These are phyloP conservation scores for Pollenia labialis DNA, from an alignment of 2,888 invertebrate genomes.

Conservation along the genomic window DNA sequence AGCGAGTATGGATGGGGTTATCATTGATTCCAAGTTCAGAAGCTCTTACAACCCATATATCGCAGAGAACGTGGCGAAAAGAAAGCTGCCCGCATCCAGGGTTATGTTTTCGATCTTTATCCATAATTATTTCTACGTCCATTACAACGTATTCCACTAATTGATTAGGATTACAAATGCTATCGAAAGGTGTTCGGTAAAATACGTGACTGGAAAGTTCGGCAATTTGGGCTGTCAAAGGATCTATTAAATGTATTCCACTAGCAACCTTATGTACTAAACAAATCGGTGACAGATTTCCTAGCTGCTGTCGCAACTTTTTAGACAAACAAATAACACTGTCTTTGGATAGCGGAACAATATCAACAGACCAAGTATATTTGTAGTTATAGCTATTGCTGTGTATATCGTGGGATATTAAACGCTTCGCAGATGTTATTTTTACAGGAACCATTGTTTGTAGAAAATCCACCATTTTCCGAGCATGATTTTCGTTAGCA, in stretches of 20 bases:
- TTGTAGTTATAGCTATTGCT: conserved; percentile 99
- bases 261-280: conserved; percentile 95
- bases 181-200: conserved; percentile 94
- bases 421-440: conserved; percentile 95
- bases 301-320: conserved; percentile 93
- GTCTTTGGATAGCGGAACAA: conserved; percentile 98
- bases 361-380: conserved; percentile 96
- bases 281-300: conserved; percentile 94
- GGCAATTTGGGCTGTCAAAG: conserved; percentile 94
- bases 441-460: conserved; percentile 94
- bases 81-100: conserved; percentile 96
- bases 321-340: conserved; percentile 95
- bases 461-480: conserved; percentile 98
- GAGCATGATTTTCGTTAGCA: conserved; percentile 93
- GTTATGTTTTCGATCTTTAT: conserved; percentile 90
- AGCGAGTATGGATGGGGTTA: conserved; percentile 92
- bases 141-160: conserved; percentile 96
- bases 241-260: conserved; percentile 96
- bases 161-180: conserved; percentile 95
- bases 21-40: conserved; percentile 93
- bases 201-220: conserved; percentile 92
- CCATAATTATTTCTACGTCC: conserved; percentile 90
- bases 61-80: conserved; percentile 93
- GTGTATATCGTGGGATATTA: conserved; percentile 98
- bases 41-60: conserved; percentile 96